Conservation (phyloP, 2,888 invertebrate genomes). For the Erebia palarica region DNA sequence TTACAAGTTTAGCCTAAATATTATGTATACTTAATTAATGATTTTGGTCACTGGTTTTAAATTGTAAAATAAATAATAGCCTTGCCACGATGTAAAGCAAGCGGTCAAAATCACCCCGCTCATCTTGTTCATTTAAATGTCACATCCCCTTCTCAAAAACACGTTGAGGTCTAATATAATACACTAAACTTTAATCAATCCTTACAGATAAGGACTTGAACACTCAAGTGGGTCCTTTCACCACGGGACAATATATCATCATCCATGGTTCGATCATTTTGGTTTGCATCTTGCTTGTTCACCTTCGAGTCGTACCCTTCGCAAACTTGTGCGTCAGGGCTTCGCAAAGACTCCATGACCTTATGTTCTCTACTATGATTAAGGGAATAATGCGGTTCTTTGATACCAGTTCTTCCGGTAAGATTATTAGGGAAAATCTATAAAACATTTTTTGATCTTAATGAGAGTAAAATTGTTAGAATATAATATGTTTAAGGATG, state of each 20-base stretch:
- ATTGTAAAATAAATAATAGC: no score
- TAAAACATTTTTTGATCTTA: no score
- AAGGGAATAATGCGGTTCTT: slow-evolving; percentile 86
- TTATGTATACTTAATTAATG: no score
- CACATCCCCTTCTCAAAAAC: not conserved
- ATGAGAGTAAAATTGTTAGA: not conserved
- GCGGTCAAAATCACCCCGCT: no score
- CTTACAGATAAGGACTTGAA: slow-evolving; percentile 66
- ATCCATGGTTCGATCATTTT: slow-evolving; percentile 83
- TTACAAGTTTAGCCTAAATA: no score
- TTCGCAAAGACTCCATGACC: slow-evolving; percentile 86
- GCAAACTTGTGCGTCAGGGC: slow-evolving; percentile 84
- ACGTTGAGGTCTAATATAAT: not conserved
- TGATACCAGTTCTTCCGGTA: slow-evolving; percentile 89
- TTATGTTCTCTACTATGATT: slow-evolving; percentile 85
- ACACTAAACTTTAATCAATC: slow-evolving; percentile 44
- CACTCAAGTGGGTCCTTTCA: slow-evolving; percentile 66
- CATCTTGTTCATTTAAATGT: no score
- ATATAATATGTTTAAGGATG: not conserved
- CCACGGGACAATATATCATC: slow-evolving; percentile 80
- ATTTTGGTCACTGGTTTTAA: no score
- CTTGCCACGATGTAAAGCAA: no score
- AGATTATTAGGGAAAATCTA: not conserved
- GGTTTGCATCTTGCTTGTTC: slow-evolving; percentile 79
- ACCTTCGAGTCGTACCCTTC: slow-evolving; percentile 84